Evolutionary conservation across 2,888 invertebrate genomes (phyloP).

Genomic region (Trissolcus japonicus): DNA sequence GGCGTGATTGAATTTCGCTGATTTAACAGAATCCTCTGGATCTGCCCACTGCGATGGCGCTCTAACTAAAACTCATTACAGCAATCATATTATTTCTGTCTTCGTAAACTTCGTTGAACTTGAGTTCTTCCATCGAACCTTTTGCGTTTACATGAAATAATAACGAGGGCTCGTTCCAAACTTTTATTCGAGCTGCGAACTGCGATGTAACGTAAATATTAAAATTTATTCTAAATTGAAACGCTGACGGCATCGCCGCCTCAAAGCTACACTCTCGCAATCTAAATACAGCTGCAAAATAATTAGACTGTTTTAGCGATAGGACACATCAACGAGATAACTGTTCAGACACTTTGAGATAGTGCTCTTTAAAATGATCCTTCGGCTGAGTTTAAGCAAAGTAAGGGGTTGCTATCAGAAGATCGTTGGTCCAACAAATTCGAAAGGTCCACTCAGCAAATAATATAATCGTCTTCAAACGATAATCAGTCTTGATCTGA

Average conservation of each 20-base stretch:
- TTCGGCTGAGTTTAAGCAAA: slow-evolving; percentile 17
- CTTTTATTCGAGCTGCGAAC: slow-evolving; percentile 1
- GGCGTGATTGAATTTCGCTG: slow-evolving; percentile 33
- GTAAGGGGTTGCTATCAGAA: slow-evolving; percentile 23
- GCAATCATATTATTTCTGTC: slow-evolving; percentile 30
- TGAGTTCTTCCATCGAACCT: slow-evolving; percentile 7
- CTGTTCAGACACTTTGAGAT: slow-evolving; percentile 19
- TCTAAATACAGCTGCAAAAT: slow-evolving; percentile 12
- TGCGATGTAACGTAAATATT: slow-evolving; percentile 3
- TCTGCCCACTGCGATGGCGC: slow-evolving; percentile 27
- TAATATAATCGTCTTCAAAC: slow-evolving; percentile 17
- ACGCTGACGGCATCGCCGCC: not conserved
- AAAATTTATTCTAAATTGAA: slow-evolving; percentile 3
- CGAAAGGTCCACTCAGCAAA: slow-evolving; percentile 30
- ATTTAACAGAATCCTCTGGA: slow-evolving; percentile 38
- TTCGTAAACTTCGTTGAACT: slow-evolving; percentile 14
- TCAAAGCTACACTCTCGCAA: not conserved
- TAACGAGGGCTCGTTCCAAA: slow-evolving; percentile 17
- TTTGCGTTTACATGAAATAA: slow-evolving; percentile 7
- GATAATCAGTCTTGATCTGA: slow-evolving; percentile 17
- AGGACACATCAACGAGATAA: slow-evolving; percentile 16
- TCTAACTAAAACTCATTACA: slow-evolving; percentile 39
- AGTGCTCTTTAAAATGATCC: slow-evolving; percentile 16
- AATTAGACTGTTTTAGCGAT: slow-evolving; percentile 21
- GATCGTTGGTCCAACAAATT: slow-evolving; percentile 35